Evolutionary conservation across 1,140 invertebrate genomes (phyloP).

Genomic region (Drosophila prosaltans): DNA sequence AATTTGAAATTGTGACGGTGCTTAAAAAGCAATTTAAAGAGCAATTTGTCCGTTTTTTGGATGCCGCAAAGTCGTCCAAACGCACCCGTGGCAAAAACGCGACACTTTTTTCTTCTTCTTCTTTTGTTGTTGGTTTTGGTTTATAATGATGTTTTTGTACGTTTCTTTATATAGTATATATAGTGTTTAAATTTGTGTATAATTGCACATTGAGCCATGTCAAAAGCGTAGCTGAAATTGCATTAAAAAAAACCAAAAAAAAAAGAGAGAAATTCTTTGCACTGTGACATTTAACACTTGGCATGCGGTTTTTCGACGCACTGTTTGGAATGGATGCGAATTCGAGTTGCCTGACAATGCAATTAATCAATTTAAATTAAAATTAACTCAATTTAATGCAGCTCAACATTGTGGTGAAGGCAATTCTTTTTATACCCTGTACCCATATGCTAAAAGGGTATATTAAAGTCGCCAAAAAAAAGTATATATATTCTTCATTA

Average conservation of each 20-base stretch:
- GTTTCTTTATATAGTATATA: no score
- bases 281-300: slow-evolving; percentile 68
- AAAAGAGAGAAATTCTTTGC: background rate
- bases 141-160: slow-evolving; percentile 4
- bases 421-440: no score
- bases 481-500: no score
- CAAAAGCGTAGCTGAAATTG: slow-evolving; percentile 37
- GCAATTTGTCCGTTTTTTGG: slow-evolving; percentile 32
- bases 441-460: no score
- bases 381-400: slow-evolving; percentile 69
- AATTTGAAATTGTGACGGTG: slow-evolving; percentile 59
- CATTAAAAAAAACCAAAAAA: slow-evolving; percentile 41
- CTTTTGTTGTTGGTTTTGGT: slow-evolving; percentile 1
- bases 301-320: slow-evolving; percentile 46
- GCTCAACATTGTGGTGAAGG: slow-evolving; percentile 54
- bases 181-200: background rate
- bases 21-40: slow-evolving; percentile 63
- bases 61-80: slow-evolving; percentile 28
- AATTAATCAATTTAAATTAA: slow-evolving; percentile 79
- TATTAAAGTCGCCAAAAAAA: no score
- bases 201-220: slow-evolving; percentile 31
- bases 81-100: slow-evolving; percentile 27
- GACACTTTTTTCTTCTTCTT: slow-evolving; percentile 22
- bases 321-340: background rate
- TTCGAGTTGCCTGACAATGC: slow-evolving; percentile 55